Base-by-base conservation (phyloP, 2,113 vertebrate species). In the Caretta caretta region DNA sequence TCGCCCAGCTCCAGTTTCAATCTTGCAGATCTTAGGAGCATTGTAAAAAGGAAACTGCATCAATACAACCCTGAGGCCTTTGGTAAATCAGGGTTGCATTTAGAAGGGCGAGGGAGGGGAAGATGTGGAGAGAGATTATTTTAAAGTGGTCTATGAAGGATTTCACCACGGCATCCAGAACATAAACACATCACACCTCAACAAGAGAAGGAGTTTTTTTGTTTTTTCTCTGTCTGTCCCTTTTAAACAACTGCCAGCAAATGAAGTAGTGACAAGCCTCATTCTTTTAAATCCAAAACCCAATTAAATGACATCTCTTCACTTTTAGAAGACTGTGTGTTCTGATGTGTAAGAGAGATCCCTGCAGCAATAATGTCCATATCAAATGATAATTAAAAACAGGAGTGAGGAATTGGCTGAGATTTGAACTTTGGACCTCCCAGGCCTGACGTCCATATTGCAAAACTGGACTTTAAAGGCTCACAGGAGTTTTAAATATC, bases 381-480 rank as follows among this genome's bases (percentile, higher is more conserved):
- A 95, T 96, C 92, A 97, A 95, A 96, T 94, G 95, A 96, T 96
- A 95, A 95, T 96, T 98, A 93, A 92, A 97, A 95, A 86, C 97
- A 94, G 96, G 93, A 93, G 92, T 38, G 92, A 90, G 54, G 80
- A 93, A 93, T 91, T 90, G 88, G 90, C 90, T 94, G 95, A 97
- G 93, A 97, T 93, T 93, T 89, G 96, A 96, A 97, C 91, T 91
- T 92, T 65, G 84, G 93, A 97, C 90, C 90, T 88, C 88, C 83
- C 90, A 96, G 82, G 80, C 89, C 93, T 94, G 91, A 96, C 92
- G 93, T 91, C 91, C 88, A 93, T 97, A 96, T 95, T 94, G 88
- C 93, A 91, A 93, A 92, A 96, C 81, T 95, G 95, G 89, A 95
- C 75, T 97, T 97, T 96, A 98, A 97, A 97, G 95, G 94, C 94